A percentile compares a stretch with the other conserved stretches of the same genome.
phyloP scores from a whole-genome alignment of 2,113 vertebrate genomes.

The Coracopsis vasa region DNA sequence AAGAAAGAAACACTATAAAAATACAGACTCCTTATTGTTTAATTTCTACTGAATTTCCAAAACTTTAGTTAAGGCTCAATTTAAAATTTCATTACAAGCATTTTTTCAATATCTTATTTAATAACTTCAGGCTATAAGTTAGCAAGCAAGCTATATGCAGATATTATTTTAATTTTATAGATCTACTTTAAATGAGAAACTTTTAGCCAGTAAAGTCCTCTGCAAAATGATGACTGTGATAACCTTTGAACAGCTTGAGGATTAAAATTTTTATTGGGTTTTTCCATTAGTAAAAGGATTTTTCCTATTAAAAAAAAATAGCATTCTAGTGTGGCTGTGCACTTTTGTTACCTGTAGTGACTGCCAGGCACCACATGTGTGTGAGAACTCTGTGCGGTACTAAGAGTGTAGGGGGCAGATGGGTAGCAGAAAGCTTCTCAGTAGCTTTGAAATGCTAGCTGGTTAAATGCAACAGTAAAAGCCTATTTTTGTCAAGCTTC shows the following conservation, averaged over 20 bases:
- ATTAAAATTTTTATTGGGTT: rapidly evolving
- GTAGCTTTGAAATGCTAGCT: not conserved
- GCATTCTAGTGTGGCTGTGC: not conserved
- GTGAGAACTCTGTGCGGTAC: rapidly evolving
- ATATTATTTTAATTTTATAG: not conserved
- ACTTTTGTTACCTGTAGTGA: not conserved
- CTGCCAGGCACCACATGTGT: rapidly evolving
- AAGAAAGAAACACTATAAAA: not conserved
- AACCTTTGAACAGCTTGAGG: not conserved
- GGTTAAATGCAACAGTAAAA: not conserved
- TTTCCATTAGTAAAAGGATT: not conserved
- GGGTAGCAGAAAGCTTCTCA: not conserved
- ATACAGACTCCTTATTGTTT: not conserved
- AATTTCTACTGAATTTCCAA: not conserved
- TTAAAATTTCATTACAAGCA: not conserved
- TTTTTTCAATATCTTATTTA: not conserved
- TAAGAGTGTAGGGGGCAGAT: not conserved
- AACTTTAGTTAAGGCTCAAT: not conserved
- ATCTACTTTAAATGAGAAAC: not conserved
- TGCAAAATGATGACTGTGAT: not conserved
- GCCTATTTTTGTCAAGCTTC: not conserved
- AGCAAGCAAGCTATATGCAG: not conserved
- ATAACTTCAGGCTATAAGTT: not conserved
- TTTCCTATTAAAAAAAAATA: not conserved
- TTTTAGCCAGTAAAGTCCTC: not conserved